Base-by-base conservation (phyloP, 2,888 invertebrate species). In the Gastracanthus pulcherrimus region DNA sequence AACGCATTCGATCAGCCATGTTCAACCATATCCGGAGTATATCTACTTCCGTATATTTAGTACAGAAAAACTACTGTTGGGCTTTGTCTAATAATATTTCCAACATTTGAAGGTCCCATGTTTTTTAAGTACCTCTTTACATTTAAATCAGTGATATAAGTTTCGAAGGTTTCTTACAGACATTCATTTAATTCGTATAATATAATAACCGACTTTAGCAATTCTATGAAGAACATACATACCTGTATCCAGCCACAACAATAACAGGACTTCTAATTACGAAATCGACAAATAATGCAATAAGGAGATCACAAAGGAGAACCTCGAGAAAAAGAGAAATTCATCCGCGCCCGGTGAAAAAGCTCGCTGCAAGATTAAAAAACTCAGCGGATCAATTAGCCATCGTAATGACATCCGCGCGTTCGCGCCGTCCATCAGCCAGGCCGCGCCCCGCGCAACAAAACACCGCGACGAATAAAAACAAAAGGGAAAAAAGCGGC, bases 321-420 rank as follows among this genome's bases (percentile, higher is more conserved):
- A 62, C n/a, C 62, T 13, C 19, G 23, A n/a, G 9, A 5, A 62
- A 7, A 62, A 31, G 31, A n/a, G n/a, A n/a, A 31, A 31, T 62
- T n/a, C 34, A 23, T 29, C 13, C 16, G 2, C 11, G 34, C 36
- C 3, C 31, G 13, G 29, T 34, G 34, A 62, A 62, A 60, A 62
- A 31, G 34, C 31, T 62, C 34, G 19, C n/a, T 34, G 31, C 62
- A 9, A 41, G 60, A 70, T 77, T 62, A 60, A 62, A 79, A 79
- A 79, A 74, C 19, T 23, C 38, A 7, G 23, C 6, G 58, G 38
- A 79, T 74, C 66, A 72, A 74, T 79, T 79, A 74, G 58, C 55
- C n/a, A 26, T 66, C 55, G 41, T 58, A 79, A 79, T 34, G 66
- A 66, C 58, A 72, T 58, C 55, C 71, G 7, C 48, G 66, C 9